phyloP scores from a whole-genome alignment of 2,888 invertebrate genomes.

The Tiphia femorata region DNA sequence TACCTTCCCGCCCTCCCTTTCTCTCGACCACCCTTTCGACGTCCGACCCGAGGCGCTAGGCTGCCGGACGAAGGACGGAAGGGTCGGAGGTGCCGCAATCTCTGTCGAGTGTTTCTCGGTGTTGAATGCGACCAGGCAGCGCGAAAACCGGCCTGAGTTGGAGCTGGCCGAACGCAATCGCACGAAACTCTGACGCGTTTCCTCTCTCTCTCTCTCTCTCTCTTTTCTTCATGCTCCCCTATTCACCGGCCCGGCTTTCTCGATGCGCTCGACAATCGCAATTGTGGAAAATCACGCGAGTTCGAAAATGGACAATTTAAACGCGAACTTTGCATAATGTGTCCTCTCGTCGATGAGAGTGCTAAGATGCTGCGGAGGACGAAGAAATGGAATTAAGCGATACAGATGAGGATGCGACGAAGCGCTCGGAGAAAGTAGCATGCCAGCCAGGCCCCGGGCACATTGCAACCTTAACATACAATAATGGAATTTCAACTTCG shows the following conservation, averaged over 20 bases:
- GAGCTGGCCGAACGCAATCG: no score
- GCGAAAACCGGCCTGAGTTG: conserved; percentile 10
- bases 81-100: conserved; percentile 15
- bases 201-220: conserved; percentile 5
- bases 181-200: not conserved
- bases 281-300: no score
- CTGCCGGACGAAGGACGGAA: conserved; percentile 19
- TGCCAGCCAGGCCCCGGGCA: not conserved
- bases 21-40: conserved; percentile 24
- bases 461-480: conserved; percentile 24
- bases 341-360: no score
- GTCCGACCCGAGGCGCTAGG: not conserved
- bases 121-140: conserved; percentile 35
- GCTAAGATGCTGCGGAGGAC: conserved; percentile 9
- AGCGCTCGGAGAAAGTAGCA: not conserved
- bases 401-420: not conserved
- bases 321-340: not conserved
- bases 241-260: not conserved
- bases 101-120: conserved; percentile 42
- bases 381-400: not conserved
- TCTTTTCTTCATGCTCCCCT: not conserved
- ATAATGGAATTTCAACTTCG: conserved; percentile 53
- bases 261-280: not conserved
- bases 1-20: conserved; percentile 20
- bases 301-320: not conserved